Conservation (phyloP, 2,888 invertebrate genomes). For the Agrochola circellaris region DNA sequence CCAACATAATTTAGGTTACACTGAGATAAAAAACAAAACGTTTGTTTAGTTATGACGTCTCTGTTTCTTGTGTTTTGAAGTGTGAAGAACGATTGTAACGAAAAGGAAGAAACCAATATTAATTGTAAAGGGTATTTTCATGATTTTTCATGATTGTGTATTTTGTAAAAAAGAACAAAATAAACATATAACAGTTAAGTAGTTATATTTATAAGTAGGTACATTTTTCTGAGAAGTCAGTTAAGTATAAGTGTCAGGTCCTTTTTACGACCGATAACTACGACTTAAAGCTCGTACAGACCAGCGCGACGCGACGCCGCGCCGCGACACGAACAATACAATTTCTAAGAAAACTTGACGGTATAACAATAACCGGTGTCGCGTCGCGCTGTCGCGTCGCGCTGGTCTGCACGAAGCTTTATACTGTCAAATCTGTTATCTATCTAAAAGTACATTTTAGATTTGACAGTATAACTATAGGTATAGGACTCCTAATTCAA, state of each 20-base stretch:
- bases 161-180: not conserved
- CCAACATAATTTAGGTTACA: slow-evolving; percentile 17
- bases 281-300: too few relatives aligned
- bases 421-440: too few relatives aligned
- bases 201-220: not conserved
- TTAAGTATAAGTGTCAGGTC: not conserved
- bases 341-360: too few relatives aligned
- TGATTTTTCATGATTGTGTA: too few relatives aligned
- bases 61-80: slow-evolving; percentile 28
- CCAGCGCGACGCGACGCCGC: too few relatives aligned
- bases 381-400: too few relatives aligned
- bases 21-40: not conserved
- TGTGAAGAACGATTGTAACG: slow-evolving; percentile 9
- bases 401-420: too few relatives aligned
- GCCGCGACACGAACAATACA: too few relatives aligned
- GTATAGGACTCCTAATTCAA: not conserved
- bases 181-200: not conserved
- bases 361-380: too few relatives aligned
- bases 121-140: not conserved
- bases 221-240: not conserved
- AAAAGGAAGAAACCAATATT: not conserved
- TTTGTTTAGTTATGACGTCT: not conserved
- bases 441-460: not conserved
- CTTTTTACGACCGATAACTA: not conserved
- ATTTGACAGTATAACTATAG: not conserved